Evolutionary conservation across 1,140 invertebrate genomes (phyloP).

Genomic region (Phocides pigmalion): DNA sequence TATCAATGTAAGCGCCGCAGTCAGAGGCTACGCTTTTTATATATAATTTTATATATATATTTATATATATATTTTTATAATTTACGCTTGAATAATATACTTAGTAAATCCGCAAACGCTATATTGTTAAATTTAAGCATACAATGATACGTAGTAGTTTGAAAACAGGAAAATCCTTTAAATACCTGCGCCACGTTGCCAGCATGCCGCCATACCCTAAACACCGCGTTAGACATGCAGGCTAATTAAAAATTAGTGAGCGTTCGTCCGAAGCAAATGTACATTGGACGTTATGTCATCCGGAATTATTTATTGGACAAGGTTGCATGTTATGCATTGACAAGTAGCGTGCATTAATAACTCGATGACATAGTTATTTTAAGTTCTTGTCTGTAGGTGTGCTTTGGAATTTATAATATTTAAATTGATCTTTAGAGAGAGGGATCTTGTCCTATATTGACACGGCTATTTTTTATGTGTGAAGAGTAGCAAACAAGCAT

Average conservation of each 20-base stretch:
- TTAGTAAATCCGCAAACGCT: too few species aligned
- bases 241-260: constrained; percentile 25
- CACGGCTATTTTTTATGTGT: too few species aligned
- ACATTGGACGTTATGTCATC: constrained; percentile 11
- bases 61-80: too few species aligned
- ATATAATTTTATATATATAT: too few species aligned
- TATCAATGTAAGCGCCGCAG: too few species aligned
- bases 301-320: constrained; percentile 15
- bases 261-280: constrained; percentile 22
- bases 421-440: too few species aligned
- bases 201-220: not conserved
- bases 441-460: too few species aligned
- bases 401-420: too few species aligned
- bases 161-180: not conserved
- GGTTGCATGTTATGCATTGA: constrained; percentile 10
- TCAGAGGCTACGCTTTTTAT: too few species aligned
- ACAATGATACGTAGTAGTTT: not conserved
- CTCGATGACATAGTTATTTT: not conserved
- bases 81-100: too few species aligned
- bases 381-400: too few species aligned
- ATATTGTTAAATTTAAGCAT: not conserved
- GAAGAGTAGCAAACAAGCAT: too few species aligned
- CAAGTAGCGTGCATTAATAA: not conserved
- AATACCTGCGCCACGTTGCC: not conserved
- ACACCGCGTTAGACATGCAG: constrained; percentile 8